Evolutionary conservation across 1,140 invertebrate species (phyloP).

Genomic region (Panagrolaimus sp.): DNA sequence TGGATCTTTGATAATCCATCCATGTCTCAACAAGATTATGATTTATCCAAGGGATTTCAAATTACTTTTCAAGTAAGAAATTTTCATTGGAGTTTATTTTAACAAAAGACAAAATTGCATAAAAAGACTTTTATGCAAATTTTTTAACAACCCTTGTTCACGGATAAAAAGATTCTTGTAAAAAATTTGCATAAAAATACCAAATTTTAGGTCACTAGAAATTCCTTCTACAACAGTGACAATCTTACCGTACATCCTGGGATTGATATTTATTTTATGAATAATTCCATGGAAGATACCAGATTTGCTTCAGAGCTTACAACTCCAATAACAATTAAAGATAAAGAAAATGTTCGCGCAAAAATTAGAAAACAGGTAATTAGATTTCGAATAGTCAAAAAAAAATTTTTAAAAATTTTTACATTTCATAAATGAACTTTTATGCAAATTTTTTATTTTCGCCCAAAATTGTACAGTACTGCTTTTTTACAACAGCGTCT

Average conservation of each 20-base stretch:
- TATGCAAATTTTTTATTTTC: constrained; percentile 34
- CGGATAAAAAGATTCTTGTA: too few species aligned
- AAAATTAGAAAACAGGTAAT: constrained; percentile 33
- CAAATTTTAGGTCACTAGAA: constrained; percentile 30
- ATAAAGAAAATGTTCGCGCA: constrained; percentile 32
- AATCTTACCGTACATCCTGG: constrained; percentile 29
- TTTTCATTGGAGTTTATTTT: not conserved
- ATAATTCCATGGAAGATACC: constrained; percentile 15
- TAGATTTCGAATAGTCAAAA: too few species aligned
- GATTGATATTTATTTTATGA: constrained; percentile 30
- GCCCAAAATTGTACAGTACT: constrained; percentile 21
- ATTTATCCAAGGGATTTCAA: constrained; percentile 22
- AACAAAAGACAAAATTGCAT: too few species aligned
- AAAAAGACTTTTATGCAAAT: too few species aligned
- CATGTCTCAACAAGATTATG: constrained; percentile 28
- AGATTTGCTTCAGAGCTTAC: constrained; percentile 29
- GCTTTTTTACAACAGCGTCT: too few species aligned
- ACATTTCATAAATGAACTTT: constrained; percentile 29
- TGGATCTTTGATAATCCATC: constrained; percentile 31
- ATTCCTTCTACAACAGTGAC: constrained; percentile 32
- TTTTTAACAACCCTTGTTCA: too few species aligned
- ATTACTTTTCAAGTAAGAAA: constrained; percentile 29
- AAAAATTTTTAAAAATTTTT: not conserved
- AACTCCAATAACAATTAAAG: constrained; percentile 25
- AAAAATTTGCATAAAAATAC: not conserved